phyloP scores from a whole-genome alignment of 1,140 invertebrate genomes.

The Trichonephila clavata region DNA sequence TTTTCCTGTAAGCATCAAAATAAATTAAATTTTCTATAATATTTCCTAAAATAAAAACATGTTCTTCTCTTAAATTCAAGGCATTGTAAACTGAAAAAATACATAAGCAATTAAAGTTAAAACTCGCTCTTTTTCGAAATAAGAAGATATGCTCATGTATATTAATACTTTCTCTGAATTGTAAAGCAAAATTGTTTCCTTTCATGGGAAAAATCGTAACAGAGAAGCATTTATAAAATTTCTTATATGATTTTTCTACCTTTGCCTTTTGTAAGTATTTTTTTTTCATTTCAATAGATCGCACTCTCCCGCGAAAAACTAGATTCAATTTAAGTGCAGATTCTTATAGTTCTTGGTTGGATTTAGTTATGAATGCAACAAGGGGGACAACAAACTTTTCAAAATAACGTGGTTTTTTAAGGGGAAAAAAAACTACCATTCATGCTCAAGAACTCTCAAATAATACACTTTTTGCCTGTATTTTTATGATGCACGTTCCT shows the following conservation, averaged over 20 bases:
- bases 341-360: neutral
- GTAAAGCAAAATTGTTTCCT: neutral
- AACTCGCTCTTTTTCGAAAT: too few species aligned
- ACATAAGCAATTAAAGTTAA: too few species aligned
- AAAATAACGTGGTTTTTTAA: neutral
- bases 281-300: neutral
- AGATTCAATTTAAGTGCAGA: constrained; percentile 31
- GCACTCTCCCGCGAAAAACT: neutral
- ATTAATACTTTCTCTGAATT: neutral
- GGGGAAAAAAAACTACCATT: neutral
- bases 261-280: neutral
- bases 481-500: neutral
- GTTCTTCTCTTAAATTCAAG: neutral
- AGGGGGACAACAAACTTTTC: constrained; percentile 34
- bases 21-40: too few species aligned
- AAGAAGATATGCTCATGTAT: neutral
- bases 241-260: neutral
- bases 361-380: constrained; percentile 34
- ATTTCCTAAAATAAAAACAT: neutral
- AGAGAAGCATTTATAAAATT: neutral
- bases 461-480: constrained; percentile 9
- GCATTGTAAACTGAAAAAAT: neutral
- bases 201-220: neutral
- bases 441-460: neutral
- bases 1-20: too few species aligned